Base-by-base conservation (phyloP, 2,888 invertebrate species). In the Cheilosia vernalis region DNA sequence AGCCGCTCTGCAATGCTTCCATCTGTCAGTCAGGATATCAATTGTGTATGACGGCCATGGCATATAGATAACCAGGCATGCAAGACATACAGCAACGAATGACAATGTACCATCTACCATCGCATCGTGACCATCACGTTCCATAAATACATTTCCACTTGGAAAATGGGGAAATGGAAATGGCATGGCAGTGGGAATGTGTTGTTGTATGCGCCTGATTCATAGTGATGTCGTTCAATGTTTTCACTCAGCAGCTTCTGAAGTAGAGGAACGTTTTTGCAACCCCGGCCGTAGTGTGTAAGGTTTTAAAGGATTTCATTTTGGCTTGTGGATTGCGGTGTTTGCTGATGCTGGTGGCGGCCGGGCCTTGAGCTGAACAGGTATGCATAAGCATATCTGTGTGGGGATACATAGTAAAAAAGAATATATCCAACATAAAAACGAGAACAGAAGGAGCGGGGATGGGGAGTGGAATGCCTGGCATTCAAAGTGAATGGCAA, bases 401-500 rank as follows among this genome's bases (percentile, higher is more conserved):
- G 21, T n/a, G 10, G 19, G 33, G 40, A 49, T 21, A 40, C 30
- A 21, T 44, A 42, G 51, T n/a, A 24, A 40, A n/a, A 40, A 60
- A 51, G 17, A 42, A n/a, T 21, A 37, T 51, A 53, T 19, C 24
- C 30, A 10, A 73, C 72, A 60, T 55, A 53, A 60, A 66, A 70
- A 51, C 66, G 67, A 73, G 37, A 56, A 67, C 56, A 17, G 69
- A 64, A 84, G 72, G 13, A 70, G 64, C 49, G 69, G 40, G 64
- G 73, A 10, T 42, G 69, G 40, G 64, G 73, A 10, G 37, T 24
- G 49, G 44, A 30, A 61, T 15, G 53, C 21, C 67, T 82, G 63
- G 73, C 74, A 84, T 84, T 80, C 84, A 84, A 84, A 85, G 66
- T 85, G 85, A 85, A 81, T 85, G 61, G 85, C 81, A 85, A 85